phyloP scores from a whole-genome alignment of 2,113 vertebrate genomes.

The Syrrhaptes paradoxus region DNA sequence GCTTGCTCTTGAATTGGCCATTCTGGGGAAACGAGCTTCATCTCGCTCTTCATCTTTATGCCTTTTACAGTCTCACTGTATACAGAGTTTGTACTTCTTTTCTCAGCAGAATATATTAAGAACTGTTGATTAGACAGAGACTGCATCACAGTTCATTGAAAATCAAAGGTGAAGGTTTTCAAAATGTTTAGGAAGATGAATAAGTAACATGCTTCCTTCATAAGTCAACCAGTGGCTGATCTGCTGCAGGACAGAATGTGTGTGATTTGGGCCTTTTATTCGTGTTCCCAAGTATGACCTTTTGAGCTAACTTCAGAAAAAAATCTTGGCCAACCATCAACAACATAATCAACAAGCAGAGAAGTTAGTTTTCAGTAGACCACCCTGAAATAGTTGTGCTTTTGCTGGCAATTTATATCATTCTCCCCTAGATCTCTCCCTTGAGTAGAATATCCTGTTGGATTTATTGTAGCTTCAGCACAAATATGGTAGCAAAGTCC shows the following conservation, averaged over 20 bases:
- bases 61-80: neutral
- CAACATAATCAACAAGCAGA: constrained; percentile 34
- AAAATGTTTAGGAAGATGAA: neutral
- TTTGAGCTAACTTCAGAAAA: constrained; percentile 49
- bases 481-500: constrained; percentile 2
- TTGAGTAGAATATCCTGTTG: constrained; percentile 30
- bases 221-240: neutral
- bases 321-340: constrained; percentile 38
- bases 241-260: neutral
- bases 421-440: neutral
- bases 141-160: neutral
- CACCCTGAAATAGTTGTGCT: constrained; percentile 55
- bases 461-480: constrained; percentile 51
- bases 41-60: neutral
- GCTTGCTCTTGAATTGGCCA: neutral
- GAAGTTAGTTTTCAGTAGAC: constrained; percentile 24
- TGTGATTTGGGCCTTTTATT: constrained; percentile 1
- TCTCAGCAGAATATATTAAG: neutral
- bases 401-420: constrained; percentile 48
- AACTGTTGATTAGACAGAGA: neutral
- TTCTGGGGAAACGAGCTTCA: neutral
- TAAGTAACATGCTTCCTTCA: neutral
- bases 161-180: neutral
- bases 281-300: neutral
- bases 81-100: neutral